Evolutionary conservation across 2,888 invertebrate genomes (phyloP), one percentile per base, ranked within the genome.

Genomic region (Panzeria rudis): DNA sequence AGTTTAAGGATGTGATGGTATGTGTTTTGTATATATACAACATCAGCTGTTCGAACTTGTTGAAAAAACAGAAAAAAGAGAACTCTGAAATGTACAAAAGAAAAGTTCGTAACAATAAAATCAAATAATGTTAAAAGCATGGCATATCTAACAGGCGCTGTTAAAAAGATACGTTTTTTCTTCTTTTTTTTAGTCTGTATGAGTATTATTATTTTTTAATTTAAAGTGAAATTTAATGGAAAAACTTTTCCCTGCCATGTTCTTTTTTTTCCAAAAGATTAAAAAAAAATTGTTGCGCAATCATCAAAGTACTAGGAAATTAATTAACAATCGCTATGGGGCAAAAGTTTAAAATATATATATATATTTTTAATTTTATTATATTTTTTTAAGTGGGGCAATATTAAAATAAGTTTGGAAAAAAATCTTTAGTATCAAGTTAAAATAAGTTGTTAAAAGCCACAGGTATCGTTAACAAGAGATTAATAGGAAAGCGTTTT

Each of bases 21-120:
- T 71, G 47, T 35, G 25, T 64, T 80, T 72, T 52, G 56, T 29
- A 54, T 62, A 78, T 56, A 47, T 64, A 44, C 64, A 84, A 76
- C 80, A 84, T 76, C 76, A 76, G 80, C 79, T 84, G 80, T 68
- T 66, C 52, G 80, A 73, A 76, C 75, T 69, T 79, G 59, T 83
- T 73, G 68, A 61, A 52, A 50, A 44, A 32, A 15, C 52, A 35
- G 32, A 17, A 23, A 15, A 29, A 8, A 50, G 56, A 20, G 35
- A 38, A 54, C 52, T 20, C 47, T 66, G 23, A 32, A 66, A 76
- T 44, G 62, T 75, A 32, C 47, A 66, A 66, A 71, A 71, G 29
- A 76, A 81, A 82, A 82, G 69, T 82, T 82, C 9, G 20, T 62
- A 82, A 71, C 69, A 82, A 76, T 82, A 71, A 82, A 82, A 82